Evolutionary conservation across 2,888 invertebrate genomes (phyloP).

Genomic region (Germaria angustata): DNA sequence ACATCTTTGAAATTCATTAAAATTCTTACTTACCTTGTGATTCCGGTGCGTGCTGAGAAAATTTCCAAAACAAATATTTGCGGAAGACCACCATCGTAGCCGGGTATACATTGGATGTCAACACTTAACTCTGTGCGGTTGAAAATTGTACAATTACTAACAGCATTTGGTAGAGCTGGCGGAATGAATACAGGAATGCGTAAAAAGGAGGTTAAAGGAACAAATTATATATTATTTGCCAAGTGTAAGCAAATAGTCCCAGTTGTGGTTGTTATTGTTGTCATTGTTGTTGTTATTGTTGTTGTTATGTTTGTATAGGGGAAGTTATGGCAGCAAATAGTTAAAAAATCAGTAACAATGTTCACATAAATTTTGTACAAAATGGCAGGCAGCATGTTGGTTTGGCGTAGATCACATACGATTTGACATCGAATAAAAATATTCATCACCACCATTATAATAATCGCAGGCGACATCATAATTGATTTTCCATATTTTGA

Average conservation of each 20-base stretch:
- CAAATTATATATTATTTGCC: slow-evolving; percentile 45
- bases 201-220: slow-evolving; percentile 38
- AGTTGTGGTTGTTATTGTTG: slow-evolving; percentile 4
- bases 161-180: slow-evolving; percentile 90
- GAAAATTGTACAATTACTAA: slow-evolving; percentile 90
- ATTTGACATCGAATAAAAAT: neutral
- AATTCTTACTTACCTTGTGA: slow-evolving; percentile 79
- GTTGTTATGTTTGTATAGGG: neutral
- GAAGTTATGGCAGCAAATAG: slow-evolving; percentile 18
- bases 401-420: neutral
- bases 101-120: slow-evolving; percentile 89
- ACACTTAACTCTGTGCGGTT: slow-evolving; percentile 92
- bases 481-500: neutral
- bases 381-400: neutral
- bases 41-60: slow-evolving; percentile 81
- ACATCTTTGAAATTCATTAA: slow-evolving; percentile 70
- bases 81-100: slow-evolving; percentile 94
- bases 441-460: neutral
- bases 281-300: slow-evolving; percentile 7
- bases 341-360: slow-evolving; percentile 20
- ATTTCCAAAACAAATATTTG: slow-evolving; percentile 92
- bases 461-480: neutral
- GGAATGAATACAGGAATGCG: neutral
- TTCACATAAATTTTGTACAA: slow-evolving; percentile 43
- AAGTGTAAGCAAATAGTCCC: neutral